phyloP scores from a whole-genome alignment of 2,888 invertebrate genomes.

The Teleogryllus oceanicus region DNA sequence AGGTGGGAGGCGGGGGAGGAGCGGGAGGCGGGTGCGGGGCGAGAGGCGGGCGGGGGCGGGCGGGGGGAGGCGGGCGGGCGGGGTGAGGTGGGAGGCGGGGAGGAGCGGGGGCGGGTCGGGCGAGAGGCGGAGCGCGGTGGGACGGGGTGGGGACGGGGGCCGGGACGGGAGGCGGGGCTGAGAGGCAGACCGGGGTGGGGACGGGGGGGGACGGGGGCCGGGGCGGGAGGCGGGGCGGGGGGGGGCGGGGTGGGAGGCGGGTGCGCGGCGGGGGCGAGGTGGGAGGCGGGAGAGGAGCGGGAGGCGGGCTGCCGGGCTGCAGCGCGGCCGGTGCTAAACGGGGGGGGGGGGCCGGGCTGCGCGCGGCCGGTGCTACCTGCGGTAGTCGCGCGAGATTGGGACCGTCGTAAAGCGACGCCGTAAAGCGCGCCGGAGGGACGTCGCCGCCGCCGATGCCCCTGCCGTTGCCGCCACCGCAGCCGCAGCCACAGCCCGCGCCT shows the following conservation, averaged over 20 bases:
- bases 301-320: background rate
- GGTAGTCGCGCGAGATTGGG: background rate
- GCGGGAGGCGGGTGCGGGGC: too few relatives aligned
- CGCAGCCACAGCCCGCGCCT: background rate
- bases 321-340: background rate
- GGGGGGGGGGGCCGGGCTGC: background rate
- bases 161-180: too few relatives aligned
- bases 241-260: too few relatives aligned
- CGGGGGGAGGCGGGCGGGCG: background rate
- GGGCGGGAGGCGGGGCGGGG: too few relatives aligned
- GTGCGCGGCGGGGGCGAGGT: too few relatives aligned
- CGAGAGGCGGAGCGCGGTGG: too few relatives aligned
- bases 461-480: background rate
- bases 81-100: too few relatives aligned
- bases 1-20: too few relatives aligned
- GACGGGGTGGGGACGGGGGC: too few relatives aligned
- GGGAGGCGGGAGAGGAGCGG: background rate
- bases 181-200: accelerated
- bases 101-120: too few relatives aligned
- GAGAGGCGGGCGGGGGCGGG: background rate
- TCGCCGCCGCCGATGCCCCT: background rate
- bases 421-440: background rate
- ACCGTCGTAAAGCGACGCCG: slow-evolving; percentile 4
- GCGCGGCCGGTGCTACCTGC: background rate
- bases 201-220: too few relatives aligned